Conservation (phyloP, 2,888 invertebrate genomes). For the Siphonodentalium dalli region DNA sequence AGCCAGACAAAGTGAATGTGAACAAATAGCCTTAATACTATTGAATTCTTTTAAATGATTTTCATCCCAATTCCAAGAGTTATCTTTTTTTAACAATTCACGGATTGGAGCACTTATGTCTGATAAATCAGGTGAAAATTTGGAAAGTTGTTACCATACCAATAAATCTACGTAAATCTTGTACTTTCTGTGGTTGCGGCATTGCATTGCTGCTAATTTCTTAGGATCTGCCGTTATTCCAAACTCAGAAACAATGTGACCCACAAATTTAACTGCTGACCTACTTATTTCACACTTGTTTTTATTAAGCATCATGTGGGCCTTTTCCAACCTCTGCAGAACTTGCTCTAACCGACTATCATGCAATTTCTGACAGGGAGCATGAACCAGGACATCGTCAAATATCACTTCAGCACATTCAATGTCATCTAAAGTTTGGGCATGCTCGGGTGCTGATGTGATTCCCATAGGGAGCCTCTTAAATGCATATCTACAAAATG, state of each 20-base stretch:
- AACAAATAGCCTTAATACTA: no score
- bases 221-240: slow-evolving; percentile 1
- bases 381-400: slow-evolving; percentile 8
- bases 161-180: background rate
- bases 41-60: no score
- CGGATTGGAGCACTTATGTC: no score
- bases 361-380: background rate
- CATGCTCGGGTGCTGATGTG: slow-evolving; percentile 6
- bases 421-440: slow-evolving; percentile 3
- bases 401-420: background rate
- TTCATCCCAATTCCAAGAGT: background rate
- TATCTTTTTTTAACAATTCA: slow-evolving; percentile 2
- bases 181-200: background rate
- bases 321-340: background rate
- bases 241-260: no score
- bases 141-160: slow-evolving; percentile 6
- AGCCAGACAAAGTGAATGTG: no score
- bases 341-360: slow-evolving; percentile 1
- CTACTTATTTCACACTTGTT: background rate
- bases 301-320: background rate
- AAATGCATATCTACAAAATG: slow-evolving; percentile 4
- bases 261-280: no score
- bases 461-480: slow-evolving; percentile 13
- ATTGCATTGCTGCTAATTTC: slow-evolving; percentile 3
- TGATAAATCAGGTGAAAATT: slow-evolving; percentile 1